Percentiles rank a stretch among this genome's conserved stretches.
Conservation (phyloP, 2,113 vertebrate genomes). For the Marmota flaviventris region DNA sequence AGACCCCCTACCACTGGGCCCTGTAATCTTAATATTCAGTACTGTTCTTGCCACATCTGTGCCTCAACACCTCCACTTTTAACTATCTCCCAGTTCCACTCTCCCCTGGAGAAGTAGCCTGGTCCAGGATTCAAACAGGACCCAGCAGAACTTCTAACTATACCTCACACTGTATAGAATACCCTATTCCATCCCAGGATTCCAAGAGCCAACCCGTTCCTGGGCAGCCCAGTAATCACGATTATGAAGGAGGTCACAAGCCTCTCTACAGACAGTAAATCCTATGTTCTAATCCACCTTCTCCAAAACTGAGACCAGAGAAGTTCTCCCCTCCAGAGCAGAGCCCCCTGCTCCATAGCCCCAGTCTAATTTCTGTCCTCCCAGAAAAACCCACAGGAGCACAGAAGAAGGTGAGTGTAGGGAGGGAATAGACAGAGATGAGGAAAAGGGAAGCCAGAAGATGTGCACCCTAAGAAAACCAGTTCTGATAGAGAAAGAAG, state of each 20-base stretch:
- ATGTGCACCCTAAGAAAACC: not conserved
- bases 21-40: not conserved
- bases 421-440: not conserved
- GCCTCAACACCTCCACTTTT: not conserved
- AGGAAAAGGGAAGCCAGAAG: not conserved
- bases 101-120: not conserved
- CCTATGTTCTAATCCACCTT: not conserved
- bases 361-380: not conserved
- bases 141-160: not conserved
- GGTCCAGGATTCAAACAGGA: not conserved
- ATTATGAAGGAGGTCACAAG: not conserved
- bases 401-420: not conserved
- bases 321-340: constrained; percentile 21
- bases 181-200: not conserved
- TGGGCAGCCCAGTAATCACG: not conserved
- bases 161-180: not conserved
- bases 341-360: not conserved
- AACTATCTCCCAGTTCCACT: not conserved
- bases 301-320: constrained; percentile 43
- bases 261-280: not conserved
- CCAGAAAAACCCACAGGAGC: not conserved
- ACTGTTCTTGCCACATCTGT: not conserved
- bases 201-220: not conserved
- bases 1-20: not conserved
- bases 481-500: not conserved